phyloP scores from a whole-genome alignment of 2,113 vertebrate genomes.

The Pristiophorus japonicus region DNA sequence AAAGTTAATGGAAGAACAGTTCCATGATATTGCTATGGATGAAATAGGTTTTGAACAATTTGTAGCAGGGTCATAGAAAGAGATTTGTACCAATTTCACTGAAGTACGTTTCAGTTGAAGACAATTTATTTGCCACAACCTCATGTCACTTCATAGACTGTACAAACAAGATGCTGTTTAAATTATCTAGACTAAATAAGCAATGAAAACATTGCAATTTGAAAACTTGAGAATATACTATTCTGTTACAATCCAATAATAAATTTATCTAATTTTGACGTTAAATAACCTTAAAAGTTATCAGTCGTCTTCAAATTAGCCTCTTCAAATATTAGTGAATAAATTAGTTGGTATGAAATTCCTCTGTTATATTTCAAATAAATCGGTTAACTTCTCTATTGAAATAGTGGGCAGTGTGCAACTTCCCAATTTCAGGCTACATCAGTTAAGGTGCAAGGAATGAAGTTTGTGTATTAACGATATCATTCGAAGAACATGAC shows the following conservation, averaged over 20 bases:
- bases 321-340: not conserved
- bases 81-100: not conserved
- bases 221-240: not conserved
- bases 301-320: not conserved
- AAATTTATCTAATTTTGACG: not conserved
- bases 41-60: slow-evolving; percentile 21
- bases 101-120: not conserved
- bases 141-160: not conserved
- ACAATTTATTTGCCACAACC: not conserved
- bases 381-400: no score
- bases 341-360: not conserved
- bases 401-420: no score
- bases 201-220: not conserved
- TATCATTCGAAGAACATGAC: no score
- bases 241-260: not conserved
- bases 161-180: not conserved
- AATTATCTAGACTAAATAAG: not conserved
- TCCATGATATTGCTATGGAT: not conserved
- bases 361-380: no score
- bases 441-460: no score
- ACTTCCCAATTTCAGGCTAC: no score
- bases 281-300: not conserved
- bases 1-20: not conserved
- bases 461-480: no score
- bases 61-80: slow-evolving; percentile 7